Evolutionary conservation across 1,140 invertebrate species (phyloP), one percentile per base, ranked within the genome.

Genomic region (Plectrocnemia conspersa): DNA sequence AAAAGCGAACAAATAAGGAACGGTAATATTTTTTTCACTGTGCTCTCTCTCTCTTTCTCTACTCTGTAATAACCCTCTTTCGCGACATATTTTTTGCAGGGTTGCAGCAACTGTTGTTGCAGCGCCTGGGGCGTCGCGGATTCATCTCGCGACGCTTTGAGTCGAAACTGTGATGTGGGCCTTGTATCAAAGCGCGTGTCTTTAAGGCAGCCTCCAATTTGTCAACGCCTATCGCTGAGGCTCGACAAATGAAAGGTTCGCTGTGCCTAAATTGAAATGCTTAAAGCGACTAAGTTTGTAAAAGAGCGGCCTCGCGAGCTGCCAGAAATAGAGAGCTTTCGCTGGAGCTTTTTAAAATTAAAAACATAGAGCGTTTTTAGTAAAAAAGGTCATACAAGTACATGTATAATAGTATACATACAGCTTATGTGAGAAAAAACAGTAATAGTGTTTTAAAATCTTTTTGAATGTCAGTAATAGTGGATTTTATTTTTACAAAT

Each of bases 171-270:
- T 42, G 33, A 56, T 9, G 7, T 41, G 42, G 47, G 56, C 41
- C 40, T 33, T 27, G 53, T 56, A 56, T 57, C 46, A 48, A 53
- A 52, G 46, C 47, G 48, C 53, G 48, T 18, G 40, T 50, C 40
- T n/a, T n/a, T n/a, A n/a, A n/a, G n/a, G n/a, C 47, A 52, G 54
- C 54, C 58, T 60, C 58, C 58, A 60, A 60, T 60, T 60, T 60
- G 54, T 60, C 58, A 60, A 60, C 56, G 58, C 58, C 58, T 53
- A 36, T 45, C 54, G 52, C 55, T 54, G 56, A 60, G 56, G 58
- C 58, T 41, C 54, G 35, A 60, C 58, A 60, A 60, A 60, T 60
- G 58, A 60, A 56, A 60, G 58, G 54, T 24, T 48, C 35, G 48
- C 40, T 22, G 47, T 23, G 45, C 52, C 54, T 52, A 52, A 60